These are phyloP conservation scores for Camarhynchus parvulus DNA, from an alignment of 2,113 vertebrate genomes.

Conservation along the genomic window DNA sequence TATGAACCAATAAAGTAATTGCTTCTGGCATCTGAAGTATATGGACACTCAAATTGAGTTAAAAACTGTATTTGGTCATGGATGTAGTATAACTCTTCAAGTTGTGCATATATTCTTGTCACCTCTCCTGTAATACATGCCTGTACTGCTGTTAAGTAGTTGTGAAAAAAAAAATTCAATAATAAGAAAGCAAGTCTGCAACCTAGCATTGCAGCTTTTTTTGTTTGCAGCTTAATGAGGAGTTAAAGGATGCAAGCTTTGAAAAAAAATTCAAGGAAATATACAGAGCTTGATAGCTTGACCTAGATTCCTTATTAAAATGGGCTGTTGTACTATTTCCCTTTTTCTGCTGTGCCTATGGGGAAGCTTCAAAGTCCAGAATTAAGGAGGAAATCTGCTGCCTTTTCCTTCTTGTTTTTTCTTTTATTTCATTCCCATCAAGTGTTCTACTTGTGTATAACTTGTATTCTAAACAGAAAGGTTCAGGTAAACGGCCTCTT, in stretches of 20 bases:
- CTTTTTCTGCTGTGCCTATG: not conserved
- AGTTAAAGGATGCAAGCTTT: slow-evolving; percentile 15
- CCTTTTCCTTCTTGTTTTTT: fast-evolving
- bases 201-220: not conserved
- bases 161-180: not conserved
- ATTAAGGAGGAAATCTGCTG: not conserved
- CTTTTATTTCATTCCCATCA: not conserved
- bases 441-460: not conserved
- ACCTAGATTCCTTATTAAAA: slow-evolving; percentile 36
- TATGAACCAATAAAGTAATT: not conserved
- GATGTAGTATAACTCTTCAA: not conserved
- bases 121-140: not conserved
- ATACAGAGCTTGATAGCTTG: not conserved
- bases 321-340: not conserved
- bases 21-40: not conserved
- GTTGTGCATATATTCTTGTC: not conserved
- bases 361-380: not conserved
- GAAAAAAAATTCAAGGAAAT: slow-evolving; percentile 2
- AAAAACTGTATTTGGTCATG: not conserved
- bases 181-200: not conserved
- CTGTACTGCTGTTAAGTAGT: not conserved
- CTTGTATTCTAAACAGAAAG: not conserved
- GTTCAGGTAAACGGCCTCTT: not conserved
- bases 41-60: not conserved
- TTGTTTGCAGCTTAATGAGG: not conserved